A percentile compares a stretch with the other conserved stretches of the same genome.
Conservation (phyloP, 2,888 invertebrate species). For the Electrophaes corylata region DNA sequence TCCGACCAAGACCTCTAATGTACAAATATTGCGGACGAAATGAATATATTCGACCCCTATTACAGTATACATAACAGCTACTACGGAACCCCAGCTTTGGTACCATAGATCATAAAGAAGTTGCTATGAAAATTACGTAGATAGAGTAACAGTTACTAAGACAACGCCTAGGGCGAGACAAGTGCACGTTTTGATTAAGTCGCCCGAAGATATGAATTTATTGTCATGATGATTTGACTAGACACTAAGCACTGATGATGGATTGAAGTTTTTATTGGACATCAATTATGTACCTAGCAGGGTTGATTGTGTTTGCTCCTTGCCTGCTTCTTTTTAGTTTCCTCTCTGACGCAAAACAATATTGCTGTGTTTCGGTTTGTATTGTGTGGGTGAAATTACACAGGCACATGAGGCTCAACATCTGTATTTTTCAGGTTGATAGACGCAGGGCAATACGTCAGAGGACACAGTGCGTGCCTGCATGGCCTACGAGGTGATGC, state of each 20-base stretch:
- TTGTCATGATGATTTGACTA: constrained; percentile 57
- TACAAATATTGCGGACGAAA: constrained; percentile 84
- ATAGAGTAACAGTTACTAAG: constrained; percentile 24
- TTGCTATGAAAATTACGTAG: constrained; percentile 33
- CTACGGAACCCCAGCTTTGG: constrained; percentile 33
- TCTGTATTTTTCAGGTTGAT: no score
- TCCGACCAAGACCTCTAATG: constrained; percentile 82
- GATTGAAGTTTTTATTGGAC: constrained; percentile 54
- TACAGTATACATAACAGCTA: constrained; percentile 24
- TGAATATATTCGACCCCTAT: constrained; percentile 76
- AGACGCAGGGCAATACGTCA: no score
- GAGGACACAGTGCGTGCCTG: no score
- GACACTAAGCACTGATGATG: constrained; percentile 55
- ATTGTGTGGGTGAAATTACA: no score
- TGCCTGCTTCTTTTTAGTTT: no score
- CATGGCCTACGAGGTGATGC: no score
- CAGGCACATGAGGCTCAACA: no score
- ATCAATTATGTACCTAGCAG: constrained; percentile 40
- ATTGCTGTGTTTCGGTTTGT: no score
- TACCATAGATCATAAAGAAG: constrained; percentile 23
- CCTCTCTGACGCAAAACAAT: no score
- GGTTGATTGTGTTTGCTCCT: constrained; percentile 19
- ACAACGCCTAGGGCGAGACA: constrained; percentile 46
- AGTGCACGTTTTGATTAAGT: constrained; percentile 80
- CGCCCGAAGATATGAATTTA: constrained; percentile 72